Base-by-base conservation (phyloP, 2,888 invertebrate species). In the Hypena proboscidalis region DNA sequence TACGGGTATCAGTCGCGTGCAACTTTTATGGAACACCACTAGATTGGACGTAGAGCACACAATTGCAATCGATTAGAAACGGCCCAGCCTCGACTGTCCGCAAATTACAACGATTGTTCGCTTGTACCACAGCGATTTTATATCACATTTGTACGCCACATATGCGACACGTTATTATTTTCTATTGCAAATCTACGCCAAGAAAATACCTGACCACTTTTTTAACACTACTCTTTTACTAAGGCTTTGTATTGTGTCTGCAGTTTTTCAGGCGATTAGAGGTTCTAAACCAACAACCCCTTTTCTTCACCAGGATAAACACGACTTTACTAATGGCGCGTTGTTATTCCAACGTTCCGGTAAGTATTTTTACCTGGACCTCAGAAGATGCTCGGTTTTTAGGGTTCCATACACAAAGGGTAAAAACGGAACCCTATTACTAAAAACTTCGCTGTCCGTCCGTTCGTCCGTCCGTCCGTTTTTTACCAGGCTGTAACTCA, bases 1-100 rank as follows among this genome's bases (percentile, higher is more conserved):
- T 80, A 75, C 67, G 62, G 66, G 75, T 80, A 83, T 83, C 77
- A 70, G 73, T 67, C 37, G 72, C 70, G 73, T 74, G 68, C 76
- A 72, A 83, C 82, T 85, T 85, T 84, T 83, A 83, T 83, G 71
- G 74, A 69, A 70, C 68, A 60, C 42, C 50, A 49, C 46, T 59
- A 77, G 72, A 80, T 80, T 77, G 79, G 67, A 75, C 59, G 64
- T 62, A 60, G 65, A 63, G 73, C 64, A 67, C 71, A 80, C 80
- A 81, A 83, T 83, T 64, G 77, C 70, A 77, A 83, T 82, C 82
- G 82, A 86, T 87, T 86, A 83, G 78, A 72, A 80, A 73, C 80
- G 65, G 65, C 55, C 64, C 65, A 52, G 66, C 57, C 54, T 63
- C 59, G 45, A 50, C 69, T 70, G 74, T 75, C 81, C 80, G 73